These are phyloP conservation scores for Myiagra hebetior DNA, from an alignment of 2,113 vertebrate genomes.

Conservation along the genomic window DNA sequence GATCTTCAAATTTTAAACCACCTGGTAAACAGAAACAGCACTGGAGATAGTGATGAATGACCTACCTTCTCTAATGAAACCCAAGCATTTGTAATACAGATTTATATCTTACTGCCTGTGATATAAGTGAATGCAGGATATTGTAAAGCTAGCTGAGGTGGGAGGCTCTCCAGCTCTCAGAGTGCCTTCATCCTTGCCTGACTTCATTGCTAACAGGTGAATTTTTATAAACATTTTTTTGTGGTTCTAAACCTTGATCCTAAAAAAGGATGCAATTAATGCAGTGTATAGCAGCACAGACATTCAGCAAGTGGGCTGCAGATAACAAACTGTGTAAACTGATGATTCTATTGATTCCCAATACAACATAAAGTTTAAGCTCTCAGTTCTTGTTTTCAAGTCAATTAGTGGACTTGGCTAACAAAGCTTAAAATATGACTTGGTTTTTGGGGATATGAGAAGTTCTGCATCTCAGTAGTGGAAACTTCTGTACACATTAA, in stretches of 20 bases:
- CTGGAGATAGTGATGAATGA: background rate
- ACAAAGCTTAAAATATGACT: background rate
- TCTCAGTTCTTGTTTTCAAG: background rate
- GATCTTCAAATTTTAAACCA: background rate
- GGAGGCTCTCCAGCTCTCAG: background rate
- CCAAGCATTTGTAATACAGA: background rate
- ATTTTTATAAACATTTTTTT: background rate
- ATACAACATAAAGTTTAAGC: background rate
- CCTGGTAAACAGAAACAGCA: background rate
- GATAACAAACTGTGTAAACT: background rate
- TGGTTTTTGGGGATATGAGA: background rate
- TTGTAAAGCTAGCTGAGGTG: background rate
- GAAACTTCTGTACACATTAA: background rate
- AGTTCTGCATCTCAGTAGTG: background rate
- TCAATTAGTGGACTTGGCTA: background rate
- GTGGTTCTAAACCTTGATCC: background rate
- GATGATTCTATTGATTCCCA: constrained; percentile 23
- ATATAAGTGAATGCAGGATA: background rate
- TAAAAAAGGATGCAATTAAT: background rate
- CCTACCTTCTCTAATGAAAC: background rate
- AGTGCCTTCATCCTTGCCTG: background rate
- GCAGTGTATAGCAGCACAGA: background rate
- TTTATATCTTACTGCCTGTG: background rate
- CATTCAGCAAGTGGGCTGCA: background rate
- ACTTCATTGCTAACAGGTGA: background rate